These are phyloP conservation scores for Drosophila biarmipes DNA, from an alignment of 1,140 invertebrate species.

Conservation along the genomic window DNA sequence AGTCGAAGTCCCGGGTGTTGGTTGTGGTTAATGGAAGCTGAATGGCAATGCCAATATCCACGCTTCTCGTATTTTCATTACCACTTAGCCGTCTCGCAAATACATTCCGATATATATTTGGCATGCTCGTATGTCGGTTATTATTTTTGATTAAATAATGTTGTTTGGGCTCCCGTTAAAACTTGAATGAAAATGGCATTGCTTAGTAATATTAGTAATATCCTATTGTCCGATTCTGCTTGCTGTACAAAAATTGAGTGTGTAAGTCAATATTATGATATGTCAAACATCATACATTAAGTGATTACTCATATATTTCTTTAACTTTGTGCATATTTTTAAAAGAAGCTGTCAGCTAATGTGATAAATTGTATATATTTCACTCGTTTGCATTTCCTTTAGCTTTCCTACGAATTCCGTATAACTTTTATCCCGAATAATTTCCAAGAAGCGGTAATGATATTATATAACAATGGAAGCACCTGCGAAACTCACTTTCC, in stretches of 20 bases:
- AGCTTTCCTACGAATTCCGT: not conserved
- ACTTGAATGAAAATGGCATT: not conserved
- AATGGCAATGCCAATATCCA: conserved; percentile 6
- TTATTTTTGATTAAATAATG: not conserved
- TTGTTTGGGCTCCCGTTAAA: not conserved
- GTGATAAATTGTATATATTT: conserved; percentile 15
- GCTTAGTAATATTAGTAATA: too few relatives aligned
- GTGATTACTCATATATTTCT: too few relatives aligned
- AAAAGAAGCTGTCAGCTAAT: not conserved
- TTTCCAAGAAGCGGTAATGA: conserved; percentile 37
- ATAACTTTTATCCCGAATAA: conserved; percentile 9
- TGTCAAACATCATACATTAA: too few relatives aligned
- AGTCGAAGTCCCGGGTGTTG: not conserved
- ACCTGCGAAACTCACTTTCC: conserved; percentile 31
- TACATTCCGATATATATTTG: not conserved
- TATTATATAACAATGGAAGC: conserved; percentile 40
- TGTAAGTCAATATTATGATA: too few relatives aligned
- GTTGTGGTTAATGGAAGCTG: conserved; percentile 35
- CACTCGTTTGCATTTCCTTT: not conserved
- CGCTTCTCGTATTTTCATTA: conserved; percentile 13
- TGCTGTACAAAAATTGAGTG: too few relatives aligned
- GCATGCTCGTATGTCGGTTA: not conserved
- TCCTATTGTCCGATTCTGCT: too few relatives aligned
- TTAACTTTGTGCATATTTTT: too few relatives aligned
- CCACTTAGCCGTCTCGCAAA: conserved; percentile 2